A percentile compares a stretch with the other conserved stretches of the same genome.
These are phyloP conservation scores for Cichlasoma orientale DNA, from an alignment of 2,797 vertebrate genomes.

Conservation along the genomic window DNA sequence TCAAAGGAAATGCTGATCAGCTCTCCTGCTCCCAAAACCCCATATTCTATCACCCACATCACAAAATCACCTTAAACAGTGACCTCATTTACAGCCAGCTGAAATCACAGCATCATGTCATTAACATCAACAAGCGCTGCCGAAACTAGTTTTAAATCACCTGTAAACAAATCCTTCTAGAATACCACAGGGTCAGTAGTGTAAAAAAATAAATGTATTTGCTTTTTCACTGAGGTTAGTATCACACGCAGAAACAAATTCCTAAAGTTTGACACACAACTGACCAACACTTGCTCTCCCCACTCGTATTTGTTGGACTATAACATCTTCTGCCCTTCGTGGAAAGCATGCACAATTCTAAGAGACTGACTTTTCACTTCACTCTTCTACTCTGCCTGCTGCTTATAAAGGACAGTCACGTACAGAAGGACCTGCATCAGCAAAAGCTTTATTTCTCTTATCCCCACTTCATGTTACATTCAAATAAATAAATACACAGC, in stretches of 20 bases:
- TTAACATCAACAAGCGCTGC: not conserved
- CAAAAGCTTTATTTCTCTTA: constrained; percentile 37
- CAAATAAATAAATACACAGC: constrained; percentile 29
- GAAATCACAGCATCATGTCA: not conserved
- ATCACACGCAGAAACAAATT: not conserved
- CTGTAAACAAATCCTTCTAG: constrained; percentile 14
- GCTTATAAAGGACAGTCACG: constrained; percentile 27
- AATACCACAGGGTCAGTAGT: not conserved
- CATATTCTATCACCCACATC: not conserved
- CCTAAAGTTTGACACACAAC: not conserved
- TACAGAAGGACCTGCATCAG: constrained; percentile 30
- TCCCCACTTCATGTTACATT: constrained; percentile 9
- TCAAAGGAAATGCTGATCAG: constrained; percentile 12
- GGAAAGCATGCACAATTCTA: constrained; percentile 5
- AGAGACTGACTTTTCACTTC: not conserved
- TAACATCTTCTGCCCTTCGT: constrained; percentile 13
- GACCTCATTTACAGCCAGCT: not conserved
- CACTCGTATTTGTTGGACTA: not conserved
- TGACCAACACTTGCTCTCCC: not conserved
- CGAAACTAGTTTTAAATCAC: constrained; percentile 3
- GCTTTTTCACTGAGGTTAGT: not conserved
- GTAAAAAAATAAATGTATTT: not conserved
- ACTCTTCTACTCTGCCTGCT: not conserved
- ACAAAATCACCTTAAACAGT: not conserved
- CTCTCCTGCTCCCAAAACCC: not conserved